These are phyloP conservation scores for Choristoneura rosaceana DNA, from an alignment of 2,888 invertebrate species.

Conservation along the genomic window DNA sequence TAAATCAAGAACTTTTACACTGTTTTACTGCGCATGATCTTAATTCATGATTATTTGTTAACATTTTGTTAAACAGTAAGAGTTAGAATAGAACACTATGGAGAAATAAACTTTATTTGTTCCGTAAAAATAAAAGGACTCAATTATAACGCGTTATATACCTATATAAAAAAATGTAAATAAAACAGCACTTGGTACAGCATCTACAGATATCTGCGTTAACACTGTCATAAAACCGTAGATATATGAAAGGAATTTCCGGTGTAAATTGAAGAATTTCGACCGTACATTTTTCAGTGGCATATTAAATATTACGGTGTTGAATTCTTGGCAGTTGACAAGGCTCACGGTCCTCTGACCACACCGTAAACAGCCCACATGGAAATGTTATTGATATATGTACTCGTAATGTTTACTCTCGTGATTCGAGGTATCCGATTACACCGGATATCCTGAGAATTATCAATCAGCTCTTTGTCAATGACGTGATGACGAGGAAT, in stretches of 20 bases:
- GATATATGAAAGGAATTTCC: constrained; percentile 23
- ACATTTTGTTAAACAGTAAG: too few relatives aligned
- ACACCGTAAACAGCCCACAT: constrained; percentile 32
- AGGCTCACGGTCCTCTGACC: constrained; percentile 12
- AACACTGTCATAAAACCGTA: constrained; percentile 2
- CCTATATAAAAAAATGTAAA: too few relatives aligned
- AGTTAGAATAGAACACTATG: too few relatives aligned
- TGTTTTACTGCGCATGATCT: too few relatives aligned
- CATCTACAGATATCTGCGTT: background rate
- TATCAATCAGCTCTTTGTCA: background rate
- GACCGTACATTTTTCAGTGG: constrained; percentile 18
- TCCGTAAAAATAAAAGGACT: too few relatives aligned
- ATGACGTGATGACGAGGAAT: constrained; percentile 6
- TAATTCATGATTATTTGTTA: too few relatives aligned
- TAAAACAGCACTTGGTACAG: too few relatives aligned
- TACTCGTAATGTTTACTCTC: constrained; percentile 22
- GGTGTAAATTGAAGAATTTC: constrained; percentile 2
- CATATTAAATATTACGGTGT: constrained; percentile 9
- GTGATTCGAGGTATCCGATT: constrained; percentile 17
- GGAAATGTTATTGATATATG: constrained; percentile 26
- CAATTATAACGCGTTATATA: too few relatives aligned
- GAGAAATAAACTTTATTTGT: too few relatives aligned
- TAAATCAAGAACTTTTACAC: too few relatives aligned
- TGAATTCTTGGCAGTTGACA: constrained; percentile 40
- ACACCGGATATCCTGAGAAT: constrained; percentile 14